These are phyloP conservation scores for Cyanocitta stelleri DNA, from an alignment of 2,113 vertebrate species.

Conservation along the genomic window DNA sequence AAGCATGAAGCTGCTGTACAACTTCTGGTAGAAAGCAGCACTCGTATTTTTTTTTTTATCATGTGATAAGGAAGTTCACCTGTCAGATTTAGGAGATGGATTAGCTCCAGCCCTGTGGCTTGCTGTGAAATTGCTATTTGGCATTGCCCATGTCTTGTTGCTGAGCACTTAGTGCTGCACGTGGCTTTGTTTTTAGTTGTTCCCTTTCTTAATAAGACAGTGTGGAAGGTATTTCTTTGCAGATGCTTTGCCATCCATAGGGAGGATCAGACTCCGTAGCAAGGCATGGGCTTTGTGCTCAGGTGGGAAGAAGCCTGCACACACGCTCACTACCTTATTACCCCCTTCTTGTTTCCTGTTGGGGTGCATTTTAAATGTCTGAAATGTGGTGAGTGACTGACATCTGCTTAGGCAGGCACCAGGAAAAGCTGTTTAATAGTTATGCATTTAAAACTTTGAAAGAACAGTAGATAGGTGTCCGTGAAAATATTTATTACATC, in stretches of 20 bases:
- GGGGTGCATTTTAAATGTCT: background rate
- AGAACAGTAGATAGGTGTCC: background rate
- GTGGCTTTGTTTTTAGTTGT: background rate
- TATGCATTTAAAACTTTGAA: background rate
- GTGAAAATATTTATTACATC: conserved; percentile 20
- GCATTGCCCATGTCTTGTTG: background rate
- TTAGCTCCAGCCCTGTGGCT: background rate
- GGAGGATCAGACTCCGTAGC: background rate
- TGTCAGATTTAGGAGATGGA: background rate
- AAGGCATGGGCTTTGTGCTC: background rate
- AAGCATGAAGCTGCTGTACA: background rate
- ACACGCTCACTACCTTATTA: rapidly evolving
- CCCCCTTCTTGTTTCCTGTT: background rate
- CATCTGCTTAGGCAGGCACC: background rate
- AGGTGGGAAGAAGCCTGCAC: rapidly evolving
- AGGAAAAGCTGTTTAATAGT: background rate
- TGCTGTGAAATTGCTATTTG: background rate
- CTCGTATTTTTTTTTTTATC: background rate
- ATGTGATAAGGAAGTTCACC: background rate
- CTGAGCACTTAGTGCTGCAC: background rate
- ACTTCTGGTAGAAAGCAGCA: background rate
- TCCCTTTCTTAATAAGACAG: background rate
- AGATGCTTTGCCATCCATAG: background rate
- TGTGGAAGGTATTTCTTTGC: background rate
- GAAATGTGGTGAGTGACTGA: background rate